Percentiles rank a stretch among this genome's conserved stretches.
Conservation (phyloP, 1,140 invertebrate genomes). For the Orius insidiosus region DNA sequence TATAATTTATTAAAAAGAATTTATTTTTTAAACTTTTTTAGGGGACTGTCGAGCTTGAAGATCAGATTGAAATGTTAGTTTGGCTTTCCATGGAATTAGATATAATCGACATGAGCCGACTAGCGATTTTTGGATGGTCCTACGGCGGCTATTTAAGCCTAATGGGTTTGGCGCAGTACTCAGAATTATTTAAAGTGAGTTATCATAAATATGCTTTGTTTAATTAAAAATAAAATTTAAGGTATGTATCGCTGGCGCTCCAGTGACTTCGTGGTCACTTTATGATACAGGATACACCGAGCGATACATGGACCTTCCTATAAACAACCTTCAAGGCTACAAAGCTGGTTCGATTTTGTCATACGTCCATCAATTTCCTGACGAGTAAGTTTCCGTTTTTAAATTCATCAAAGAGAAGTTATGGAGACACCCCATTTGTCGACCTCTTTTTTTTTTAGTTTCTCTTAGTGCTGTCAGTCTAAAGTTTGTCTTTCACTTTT, state of each 20-base stretch:
- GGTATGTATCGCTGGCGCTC: slow-evolving; percentile 84
- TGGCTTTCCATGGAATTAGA: slow-evolving; percentile 60
- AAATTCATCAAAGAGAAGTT: no score
- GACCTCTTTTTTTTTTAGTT: no score
- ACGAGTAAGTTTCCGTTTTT: slow-evolving; percentile 54
- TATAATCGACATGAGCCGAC: slow-evolving; percentile 78
- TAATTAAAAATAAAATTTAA: slow-evolving; percentile 21
- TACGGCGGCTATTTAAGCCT: slow-evolving; percentile 84
- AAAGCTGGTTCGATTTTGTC: slow-evolving; percentile 55
- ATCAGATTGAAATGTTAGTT: slow-evolving; percentile 88
- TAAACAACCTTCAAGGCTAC: slow-evolving; percentile 62
- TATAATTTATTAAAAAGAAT: neutral
- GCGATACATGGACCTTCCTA: slow-evolving; percentile 88
- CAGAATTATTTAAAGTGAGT: slow-evolving; percentile 61
- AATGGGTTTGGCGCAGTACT: slow-evolving; percentile 67
- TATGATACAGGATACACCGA: slow-evolving; percentile 96
- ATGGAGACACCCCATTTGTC: no score
- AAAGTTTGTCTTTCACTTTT: slow-evolving; percentile 14
- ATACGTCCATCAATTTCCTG: slow-evolving; percentile 72
- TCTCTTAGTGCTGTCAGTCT: neutral
- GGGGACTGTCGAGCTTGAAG: slow-evolving; percentile 86
- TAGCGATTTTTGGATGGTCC: slow-evolving; percentile 96
- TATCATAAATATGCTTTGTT: slow-evolving; percentile 6
- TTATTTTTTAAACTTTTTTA: slow-evolving; percentile 21
- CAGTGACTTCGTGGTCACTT: slow-evolving; percentile 89